These are phyloP conservation scores for Anser brachyrhynchus DNA, from an alignment of 2,113 vertebrate genomes.

Conservation along the genomic window DNA sequence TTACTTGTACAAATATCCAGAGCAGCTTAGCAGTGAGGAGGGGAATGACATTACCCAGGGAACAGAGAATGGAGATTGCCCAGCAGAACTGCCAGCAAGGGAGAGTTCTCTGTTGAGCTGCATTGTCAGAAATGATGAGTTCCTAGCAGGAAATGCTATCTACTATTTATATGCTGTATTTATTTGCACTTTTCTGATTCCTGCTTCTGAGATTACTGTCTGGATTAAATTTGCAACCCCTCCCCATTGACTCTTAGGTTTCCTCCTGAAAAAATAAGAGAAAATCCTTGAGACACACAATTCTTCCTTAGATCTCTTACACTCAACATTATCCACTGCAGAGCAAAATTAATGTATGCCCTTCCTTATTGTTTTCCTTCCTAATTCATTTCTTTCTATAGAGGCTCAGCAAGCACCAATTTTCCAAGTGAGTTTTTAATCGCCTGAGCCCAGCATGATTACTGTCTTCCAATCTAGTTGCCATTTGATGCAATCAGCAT, in stretches of 20 bases:
- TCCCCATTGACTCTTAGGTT: neutral
- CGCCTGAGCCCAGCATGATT: neutral
- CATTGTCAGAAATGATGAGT: neutral
- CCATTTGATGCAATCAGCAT: conserved; percentile 54
- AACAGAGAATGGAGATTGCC: neutral
- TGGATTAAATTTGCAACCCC: conserved; percentile 6
- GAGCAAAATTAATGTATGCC: conserved; percentile 32
- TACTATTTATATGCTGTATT: conserved; percentile 7
- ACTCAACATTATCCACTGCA: neutral
- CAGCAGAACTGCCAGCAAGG: neutral
- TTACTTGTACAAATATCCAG: neutral
- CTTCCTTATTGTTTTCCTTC: conserved; percentile 51
- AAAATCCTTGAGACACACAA: conserved; percentile 6
- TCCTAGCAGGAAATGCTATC: conserved; percentile 14
- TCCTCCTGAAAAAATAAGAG: neutral
- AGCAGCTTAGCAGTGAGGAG: neutral
- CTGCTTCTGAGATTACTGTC: neutral
- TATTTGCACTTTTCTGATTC: conserved; percentile 30
- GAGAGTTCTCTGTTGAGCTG: neutral
- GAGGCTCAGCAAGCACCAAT: conserved; percentile 41
- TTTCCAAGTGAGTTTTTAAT: conserved; percentile 61
- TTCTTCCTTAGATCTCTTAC: conserved; percentile 17
- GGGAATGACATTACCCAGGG: neutral
- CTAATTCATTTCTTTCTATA: conserved; percentile 54
- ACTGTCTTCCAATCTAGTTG: conserved; percentile 22